Base-by-base conservation (phyloP, 2,113 vertebrate genomes). In the Chrysochloris asiatica region DNA sequence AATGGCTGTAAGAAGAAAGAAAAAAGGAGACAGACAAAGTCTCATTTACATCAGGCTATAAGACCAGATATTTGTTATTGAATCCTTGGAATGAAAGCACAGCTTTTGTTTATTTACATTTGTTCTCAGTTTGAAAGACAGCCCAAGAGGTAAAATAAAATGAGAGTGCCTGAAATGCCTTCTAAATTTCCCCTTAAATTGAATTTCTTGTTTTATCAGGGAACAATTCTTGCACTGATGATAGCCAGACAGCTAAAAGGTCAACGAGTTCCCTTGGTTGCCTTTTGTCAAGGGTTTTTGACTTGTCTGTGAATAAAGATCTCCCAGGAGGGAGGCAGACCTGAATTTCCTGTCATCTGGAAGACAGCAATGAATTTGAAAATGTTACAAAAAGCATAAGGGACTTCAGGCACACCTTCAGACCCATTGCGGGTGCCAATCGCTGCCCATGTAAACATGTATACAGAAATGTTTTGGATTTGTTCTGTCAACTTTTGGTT, bases 271-370 rank as follows among this genome's bases (percentile, higher is more conserved):
- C 98, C 98, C 98, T 95, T 98, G 97, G 98, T 97, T 98, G 98
- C 98, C 97, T 98, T 98, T 98, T 98, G 98, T 98, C 98, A 98
- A 98, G 98, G 98, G 98, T 98, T 98, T 98, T 98, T 98, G 98
- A 98, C 98, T 98, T 98, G 97, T 97, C 97, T 98, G 98, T 98
- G 98, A 98, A 98, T 98, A 98, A 98, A 98, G 97, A 98, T 98
- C 97, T 98, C 98, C 98, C 98, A 96, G 93, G 98, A 98, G 98
- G 98, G 96, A 96, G 95, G 97, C 97, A 98, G 97, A 98, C 97
- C 98, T 98, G 98, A 96, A 98, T 98, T 98, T 98, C 97, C 98
- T 98, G 98, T 98, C 98, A 98, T 98, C 97, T 94, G 93, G 97
- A 97, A 98, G 98, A 98, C 98, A 98, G 98, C 97, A 96, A 95